These are phyloP conservation scores for Metellina segmentata DNA, from an alignment of 2,888 invertebrate species.

Conservation along the genomic window DNA sequence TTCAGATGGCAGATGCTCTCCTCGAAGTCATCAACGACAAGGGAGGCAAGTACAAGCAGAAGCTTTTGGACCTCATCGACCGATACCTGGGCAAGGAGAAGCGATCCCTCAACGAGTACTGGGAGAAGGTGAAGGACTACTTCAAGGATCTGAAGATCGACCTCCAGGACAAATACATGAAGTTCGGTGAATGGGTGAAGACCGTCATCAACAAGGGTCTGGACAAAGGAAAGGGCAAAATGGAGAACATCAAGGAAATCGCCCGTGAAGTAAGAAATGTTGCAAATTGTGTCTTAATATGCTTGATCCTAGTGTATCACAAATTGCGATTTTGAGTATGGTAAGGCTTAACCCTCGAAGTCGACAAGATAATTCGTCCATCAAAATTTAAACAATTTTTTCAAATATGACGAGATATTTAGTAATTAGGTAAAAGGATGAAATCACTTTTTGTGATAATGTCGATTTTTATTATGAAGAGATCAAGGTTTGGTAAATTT, in stretches of 20 bases:
- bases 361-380: no score
- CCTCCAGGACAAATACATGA: constrained; percentile 71
- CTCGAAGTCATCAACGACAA: constrained; percentile 61
- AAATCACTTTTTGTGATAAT: no score
- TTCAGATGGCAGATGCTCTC: constrained; percentile 61
- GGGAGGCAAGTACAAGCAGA: constrained; percentile 67
- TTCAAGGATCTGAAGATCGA: constrained; percentile 72
- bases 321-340: no score
- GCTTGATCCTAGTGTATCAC: no score
- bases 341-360: no score
- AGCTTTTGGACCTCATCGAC: constrained; percentile 55
- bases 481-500: no score
- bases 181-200: constrained; percentile 76
- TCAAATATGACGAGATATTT: no score
- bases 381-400: no score
- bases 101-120: constrained; percentile 52
- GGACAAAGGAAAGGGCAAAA: constrained; percentile 59
- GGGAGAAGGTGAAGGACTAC: constrained; percentile 75
- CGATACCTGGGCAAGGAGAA: constrained; percentile 50
- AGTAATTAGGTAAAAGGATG: no score
- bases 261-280: constrained; percentile 60
- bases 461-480: no score
- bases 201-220: constrained; percentile 35
- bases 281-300: background rate
- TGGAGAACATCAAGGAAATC: constrained; percentile 69